Evolutionary conservation across 53 echinoderm and acorn worm genomes (phyloP).

Genomic region (Hippasteria phrygiana): DNA sequence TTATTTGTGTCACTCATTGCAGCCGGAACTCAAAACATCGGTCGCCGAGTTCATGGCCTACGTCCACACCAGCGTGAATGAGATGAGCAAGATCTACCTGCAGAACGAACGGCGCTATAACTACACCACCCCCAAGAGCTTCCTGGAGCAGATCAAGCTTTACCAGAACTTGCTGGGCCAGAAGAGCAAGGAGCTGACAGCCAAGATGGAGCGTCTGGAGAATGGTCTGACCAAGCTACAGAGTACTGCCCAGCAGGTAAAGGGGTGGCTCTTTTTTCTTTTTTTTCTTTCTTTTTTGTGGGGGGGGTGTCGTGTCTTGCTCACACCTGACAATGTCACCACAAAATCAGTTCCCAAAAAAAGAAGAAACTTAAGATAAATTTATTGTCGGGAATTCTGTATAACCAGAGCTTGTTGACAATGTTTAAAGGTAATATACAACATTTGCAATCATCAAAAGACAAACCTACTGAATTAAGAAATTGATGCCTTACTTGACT

Average conservation of each 20-base stretch:
- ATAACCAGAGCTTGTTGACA: no score
- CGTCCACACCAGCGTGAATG: constrained; percentile 95
- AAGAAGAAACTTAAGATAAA: no score
- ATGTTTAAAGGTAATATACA: no score
- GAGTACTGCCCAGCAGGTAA: constrained; percentile 99
- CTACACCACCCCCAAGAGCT: constrained; percentile 99
- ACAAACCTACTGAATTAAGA: no score
- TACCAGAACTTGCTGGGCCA: constrained; percentile 88
- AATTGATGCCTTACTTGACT: no score
- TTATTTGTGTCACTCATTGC: neutral
- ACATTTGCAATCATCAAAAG: no score
- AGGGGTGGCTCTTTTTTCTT: no score
- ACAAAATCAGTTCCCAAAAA: no score
- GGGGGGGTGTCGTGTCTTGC: no score
- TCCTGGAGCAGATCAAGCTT: constrained; percentile 98
- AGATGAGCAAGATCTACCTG: constrained; percentile 90
- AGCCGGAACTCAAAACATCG: constrained; percentile 85
- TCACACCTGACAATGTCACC: no score
- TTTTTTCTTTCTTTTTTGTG: no score
- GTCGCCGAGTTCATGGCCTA: constrained; percentile 97
- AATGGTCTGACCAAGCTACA: constrained; percentile 98
- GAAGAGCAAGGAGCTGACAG: constrained; percentile 87
- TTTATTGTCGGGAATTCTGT: no score
- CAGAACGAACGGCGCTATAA: constrained; percentile 94
- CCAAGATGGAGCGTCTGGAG: constrained; percentile 97